Percentiles rank a stretch among this genome's conserved stretches.
phyloP scores from a whole-genome alignment of 2,797 vertebrate genomes.

The Enoplosus armatus region DNA sequence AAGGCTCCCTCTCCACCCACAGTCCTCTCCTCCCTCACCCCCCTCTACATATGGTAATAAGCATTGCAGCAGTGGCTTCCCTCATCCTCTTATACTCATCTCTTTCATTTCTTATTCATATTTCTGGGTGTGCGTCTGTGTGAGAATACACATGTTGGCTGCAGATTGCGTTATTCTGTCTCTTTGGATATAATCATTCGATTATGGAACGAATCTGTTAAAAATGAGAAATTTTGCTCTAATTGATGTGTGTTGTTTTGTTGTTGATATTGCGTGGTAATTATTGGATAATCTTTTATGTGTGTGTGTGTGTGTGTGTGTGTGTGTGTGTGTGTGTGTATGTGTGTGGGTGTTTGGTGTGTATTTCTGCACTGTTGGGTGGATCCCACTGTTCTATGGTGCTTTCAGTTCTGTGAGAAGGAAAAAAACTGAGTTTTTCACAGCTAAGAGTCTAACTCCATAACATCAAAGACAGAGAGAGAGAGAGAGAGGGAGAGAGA shows the following conservation, averaged over 20 bases:
- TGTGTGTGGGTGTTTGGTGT: slow-evolving; percentile 29
- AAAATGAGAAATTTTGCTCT: slow-evolving; percentile 7
- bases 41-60: slow-evolving; percentile 69
- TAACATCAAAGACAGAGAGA: slow-evolving; percentile 79
- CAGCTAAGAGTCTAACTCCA: slow-evolving; percentile 77
- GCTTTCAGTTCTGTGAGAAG: slow-evolving; percentile 52
- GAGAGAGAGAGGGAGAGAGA: slow-evolving; percentile 27
- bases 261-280: slow-evolving; percentile 33
- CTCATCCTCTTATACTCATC: slow-evolving; percentile 60
- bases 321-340: slow-evolving; percentile 22
- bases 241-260: slow-evolving; percentile 43
- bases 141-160: slow-evolving; percentile 36
- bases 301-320: slow-evolving; percentile 11
- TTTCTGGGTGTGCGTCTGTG: slow-evolving; percentile 54
- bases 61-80: slow-evolving; percentile 73
- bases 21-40: slow-evolving; percentile 40
- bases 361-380: slow-evolving; percentile 52
- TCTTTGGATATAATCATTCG: slow-evolving; percentile 24
- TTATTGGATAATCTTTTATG: slow-evolving; percentile 43
- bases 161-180: slow-evolving; percentile 11
- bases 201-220: slow-evolving; percentile 21
- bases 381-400: slow-evolving; percentile 57
- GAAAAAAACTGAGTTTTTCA: slow-evolving; percentile 42
- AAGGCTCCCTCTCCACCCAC: slow-evolving; percentile 69
- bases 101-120: slow-evolving; percentile 61